Evolutionary conservation across 2,113 vertebrate genomes (phyloP).

Genomic region (Ameiurus melas): DNA sequence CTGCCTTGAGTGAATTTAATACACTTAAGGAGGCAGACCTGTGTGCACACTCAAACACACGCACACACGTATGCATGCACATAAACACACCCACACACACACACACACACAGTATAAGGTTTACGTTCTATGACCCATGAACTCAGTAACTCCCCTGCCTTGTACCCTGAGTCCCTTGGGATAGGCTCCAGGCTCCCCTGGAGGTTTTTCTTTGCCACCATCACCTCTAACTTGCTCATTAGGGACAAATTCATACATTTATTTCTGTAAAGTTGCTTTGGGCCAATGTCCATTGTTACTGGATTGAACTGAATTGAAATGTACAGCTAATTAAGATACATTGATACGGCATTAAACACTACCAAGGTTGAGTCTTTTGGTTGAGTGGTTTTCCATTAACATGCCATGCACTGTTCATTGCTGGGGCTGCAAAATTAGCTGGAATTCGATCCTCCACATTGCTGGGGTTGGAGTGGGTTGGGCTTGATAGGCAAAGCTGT

Average conservation of each 20-base stretch:
- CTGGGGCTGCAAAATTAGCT: not conserved
- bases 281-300: too few relatives aligned
- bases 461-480: not conserved
- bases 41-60: not conserved
- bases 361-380: not conserved
- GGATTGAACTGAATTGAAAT: too few relatives aligned
- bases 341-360: not conserved
- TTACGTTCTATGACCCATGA: not conserved
- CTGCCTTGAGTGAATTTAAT: slow-evolving; percentile 21
- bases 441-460: not conserved
- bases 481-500: not conserved
- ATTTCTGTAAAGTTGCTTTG: too few relatives aligned
- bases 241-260: too few relatives aligned
- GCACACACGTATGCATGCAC: not conserved
- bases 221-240: too few relatives aligned
- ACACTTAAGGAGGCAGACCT: not conserved
- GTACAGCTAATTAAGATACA: not conserved
- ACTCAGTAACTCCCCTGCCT: not conserved
- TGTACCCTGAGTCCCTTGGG: too few relatives aligned
- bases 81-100: not conserved
- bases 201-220: too few relatives aligned
- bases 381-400: not conserved
- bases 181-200: too few relatives aligned
- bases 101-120: not conserved
- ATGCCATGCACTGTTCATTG: not conserved